Evolutionary conservation across 2,888 invertebrate species (phyloP).

Genomic region (Anoplius nigerrimus): DNA sequence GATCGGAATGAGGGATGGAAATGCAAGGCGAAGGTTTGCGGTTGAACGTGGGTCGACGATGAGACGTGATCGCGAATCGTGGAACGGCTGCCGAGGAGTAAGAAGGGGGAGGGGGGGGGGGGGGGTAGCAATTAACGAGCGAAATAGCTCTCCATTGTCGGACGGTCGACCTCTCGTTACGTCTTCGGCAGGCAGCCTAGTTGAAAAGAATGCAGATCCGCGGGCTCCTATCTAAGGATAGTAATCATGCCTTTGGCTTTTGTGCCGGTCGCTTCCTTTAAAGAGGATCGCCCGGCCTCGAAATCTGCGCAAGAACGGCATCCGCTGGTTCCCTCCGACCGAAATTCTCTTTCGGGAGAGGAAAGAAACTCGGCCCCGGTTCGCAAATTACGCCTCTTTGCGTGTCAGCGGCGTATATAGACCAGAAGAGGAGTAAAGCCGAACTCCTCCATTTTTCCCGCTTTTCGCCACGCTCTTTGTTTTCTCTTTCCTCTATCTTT

Average conservation of each 20-base stretch:
- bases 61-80: neutral
- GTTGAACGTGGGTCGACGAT: neutral
- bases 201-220: slow-evolving; percentile 22
- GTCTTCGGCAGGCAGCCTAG: slow-evolving; percentile 10
- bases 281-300: neutral
- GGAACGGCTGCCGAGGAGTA: neutral
- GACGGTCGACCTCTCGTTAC: slow-evolving; percentile 39
- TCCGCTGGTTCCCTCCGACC: neutral
- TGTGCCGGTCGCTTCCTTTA: neutral
- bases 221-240: neutral
- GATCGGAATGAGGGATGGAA: slow-evolving; percentile 10
- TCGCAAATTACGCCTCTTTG: no score
- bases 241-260: slow-evolving; percentile 10
- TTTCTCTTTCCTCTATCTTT: no score
- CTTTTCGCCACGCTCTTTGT: no score
- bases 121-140: slow-evolving; percentile 46
- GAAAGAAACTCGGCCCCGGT: neutral
- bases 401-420: no score
- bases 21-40: neutral
- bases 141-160: slow-evolving; percentile 49
- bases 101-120: neutral
- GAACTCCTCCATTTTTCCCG: no score
- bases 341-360: neutral
- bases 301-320: no score
- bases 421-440: no score